Conservation (phyloP, 1,140 invertebrate species). For the Atta colombica region DNA sequence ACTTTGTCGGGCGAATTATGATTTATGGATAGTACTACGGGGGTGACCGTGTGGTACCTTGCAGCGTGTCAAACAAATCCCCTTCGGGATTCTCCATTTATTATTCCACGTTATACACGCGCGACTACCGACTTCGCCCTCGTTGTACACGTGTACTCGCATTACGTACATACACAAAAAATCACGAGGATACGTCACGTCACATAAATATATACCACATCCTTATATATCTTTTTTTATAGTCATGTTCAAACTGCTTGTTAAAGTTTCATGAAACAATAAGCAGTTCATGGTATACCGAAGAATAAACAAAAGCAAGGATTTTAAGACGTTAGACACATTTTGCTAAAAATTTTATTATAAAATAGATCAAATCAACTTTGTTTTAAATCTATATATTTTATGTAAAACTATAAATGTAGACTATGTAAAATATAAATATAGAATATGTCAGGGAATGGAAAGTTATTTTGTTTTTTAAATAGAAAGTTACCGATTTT, state of each 20-base stretch:
- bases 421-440: neutral
- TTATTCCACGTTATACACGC: slow-evolving; percentile 56
- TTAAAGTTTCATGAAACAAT: slow-evolving; percentile 28
- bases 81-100: slow-evolving; percentile 65
- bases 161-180: slow-evolving; percentile 41
- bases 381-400: neutral
- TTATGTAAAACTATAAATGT: neutral
- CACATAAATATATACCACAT: neutral
- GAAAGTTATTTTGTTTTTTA: no score
- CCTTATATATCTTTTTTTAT: neutral
- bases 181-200: neutral
- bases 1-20: slow-evolving; percentile 65
- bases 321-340: neutral
- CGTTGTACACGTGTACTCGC: slow-evolving; percentile 31
- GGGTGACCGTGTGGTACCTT: slow-evolving; percentile 48
- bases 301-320: neutral
- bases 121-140: slow-evolving; percentile 11
- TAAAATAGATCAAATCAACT: neutral
- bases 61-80: slow-evolving; percentile 61
- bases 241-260: neutral
- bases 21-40: slow-evolving; percentile 61
- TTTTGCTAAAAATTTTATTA: slow-evolving; percentile 1
- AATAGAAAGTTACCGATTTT: no score
- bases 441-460: neutral
- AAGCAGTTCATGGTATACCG: neutral